A percentile compares a stretch with the other conserved stretches of the same genome.
phyloP scores from a whole-genome alignment of 2,888 invertebrate species.

The Polydesmus complanatus region DNA sequence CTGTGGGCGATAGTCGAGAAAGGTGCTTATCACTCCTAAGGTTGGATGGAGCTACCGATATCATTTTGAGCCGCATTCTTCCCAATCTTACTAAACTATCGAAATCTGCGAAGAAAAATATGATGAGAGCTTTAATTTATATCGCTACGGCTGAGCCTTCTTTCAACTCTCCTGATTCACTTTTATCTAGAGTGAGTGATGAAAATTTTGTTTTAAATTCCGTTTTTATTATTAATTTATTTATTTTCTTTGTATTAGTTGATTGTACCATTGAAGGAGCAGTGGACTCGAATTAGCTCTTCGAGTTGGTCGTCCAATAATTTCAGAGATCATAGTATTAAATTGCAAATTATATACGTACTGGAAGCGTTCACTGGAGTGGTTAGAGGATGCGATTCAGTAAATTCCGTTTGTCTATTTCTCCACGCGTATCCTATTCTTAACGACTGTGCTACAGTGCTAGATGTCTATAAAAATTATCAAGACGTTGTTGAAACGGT shows the following conservation, averaged over 20 bases:
- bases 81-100: conserved; percentile 32
- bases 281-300: conserved; percentile 41
- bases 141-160: conserved; percentile 41
- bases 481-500: conserved; percentile 62
- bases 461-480: conserved; percentile 63
- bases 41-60: neutral
- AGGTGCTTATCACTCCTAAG: conserved; percentile 33
- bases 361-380: conserved; percentile 59
- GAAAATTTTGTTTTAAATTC: neutral
- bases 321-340: conserved; percentile 47
- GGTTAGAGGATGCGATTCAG: conserved; percentile 45
- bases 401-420: conserved; percentile 40
- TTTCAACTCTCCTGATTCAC: conserved; percentile 24
- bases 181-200: neutral
- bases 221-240: neutral
- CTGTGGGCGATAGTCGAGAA: conserved; percentile 39
- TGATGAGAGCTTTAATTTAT: conserved; percentile 57
- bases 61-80: neutral
- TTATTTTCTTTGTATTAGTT: conserved; percentile 27
- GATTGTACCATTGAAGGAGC: conserved; percentile 40
- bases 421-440: conserved; percentile 49
- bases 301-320: conserved; percentile 41
- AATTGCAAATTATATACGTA: conserved; percentile 54
- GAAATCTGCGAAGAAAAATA: conserved; percentile 45
- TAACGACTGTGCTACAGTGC: conserved; percentile 50